Evolutionary conservation across 2,888 invertebrate genomes (phyloP), one percentile per base, ranked within the genome.

Genomic region (Megamerina dolium): DNA sequence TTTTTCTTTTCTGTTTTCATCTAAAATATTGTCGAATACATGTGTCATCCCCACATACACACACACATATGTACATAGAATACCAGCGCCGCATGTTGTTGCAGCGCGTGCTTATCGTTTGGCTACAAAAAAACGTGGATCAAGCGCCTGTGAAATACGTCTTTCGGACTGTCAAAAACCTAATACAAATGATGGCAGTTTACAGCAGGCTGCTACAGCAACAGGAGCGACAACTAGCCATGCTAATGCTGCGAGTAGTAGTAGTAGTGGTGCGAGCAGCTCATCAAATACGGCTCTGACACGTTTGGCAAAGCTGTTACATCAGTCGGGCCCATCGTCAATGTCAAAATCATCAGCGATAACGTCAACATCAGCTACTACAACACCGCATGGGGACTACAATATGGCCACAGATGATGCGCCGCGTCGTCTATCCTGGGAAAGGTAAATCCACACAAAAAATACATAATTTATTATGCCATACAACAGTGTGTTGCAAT

Each of bases 11-110:
- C n/a, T n/a, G n/a, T n/a, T n/a, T n/a, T n/a, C n/a, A n/a, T n/a
- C n/a, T n/a, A n/a, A n/a, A n/a, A n/a, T n/a, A n/a, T n/a, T n/a
- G n/a, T n/a, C n/a, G n/a, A n/a, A n/a, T n/a, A n/a, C n/a, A n/a
- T n/a, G n/a, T n/a, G n/a, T n/a, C n/a, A n/a, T 26, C 12, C 26
- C 26, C 26, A 26, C 32, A 17, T 14, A 32, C 27, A 27, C 13
- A 13, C 5, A 27, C 27, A 13, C 10, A 5, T 27, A 27, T 27
- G 27, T 27, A 5, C 27, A 27, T 16, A 77, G 77, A 58, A 77
- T 78, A 49, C 78, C 78, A 27, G 75, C 77, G 8, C 77, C 78
- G 12, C 77, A 77, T 57, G 74, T 77, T 42, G 75, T 77, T 27
- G 74, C 77, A 23, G 76, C 77, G 26, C 70, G 75, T 49, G 77